These are phyloP conservation scores for Cyanoliseus patagonus DNA, from an alignment of 2,113 vertebrate species.

Conservation along the genomic window DNA sequence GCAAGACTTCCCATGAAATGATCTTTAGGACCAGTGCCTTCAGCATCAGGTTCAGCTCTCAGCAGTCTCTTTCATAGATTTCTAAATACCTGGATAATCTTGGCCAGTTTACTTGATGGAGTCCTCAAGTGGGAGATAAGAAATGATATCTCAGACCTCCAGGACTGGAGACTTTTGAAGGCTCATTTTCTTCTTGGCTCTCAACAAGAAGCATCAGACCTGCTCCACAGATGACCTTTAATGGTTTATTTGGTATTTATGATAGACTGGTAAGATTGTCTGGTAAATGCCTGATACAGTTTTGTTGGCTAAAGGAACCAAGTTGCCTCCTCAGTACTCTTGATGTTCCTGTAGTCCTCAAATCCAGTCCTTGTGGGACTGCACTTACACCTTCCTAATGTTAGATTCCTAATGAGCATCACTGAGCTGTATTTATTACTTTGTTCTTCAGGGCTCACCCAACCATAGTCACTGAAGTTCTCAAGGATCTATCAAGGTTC, in stretches of 20 bases:
- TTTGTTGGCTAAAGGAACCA: neutral
- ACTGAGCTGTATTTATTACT: neutral
- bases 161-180: neutral
- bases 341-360: neutral
- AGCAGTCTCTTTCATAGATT: neutral
- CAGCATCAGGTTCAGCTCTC: neutral
- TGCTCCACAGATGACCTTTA: neutral
- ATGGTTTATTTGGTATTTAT: neutral
- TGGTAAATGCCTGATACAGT: neutral
- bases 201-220: neutral
- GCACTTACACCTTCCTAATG: neutral
- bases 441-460: neutral
- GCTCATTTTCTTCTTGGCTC: neutral
- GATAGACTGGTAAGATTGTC: neutral
- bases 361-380: neutral
- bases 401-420: neutral
- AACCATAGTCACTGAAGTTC: neutral
- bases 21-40: neutral
- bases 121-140: neutral
- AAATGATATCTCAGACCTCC: neutral
- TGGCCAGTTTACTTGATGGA: neutral
- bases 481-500: neutral
- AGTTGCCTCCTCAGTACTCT: neutral
- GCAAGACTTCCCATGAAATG: neutral
- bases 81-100: neutral